Base-by-base conservation (phyloP, 2,797 vertebrate species). In the Sebastes matsubarae region DNA sequence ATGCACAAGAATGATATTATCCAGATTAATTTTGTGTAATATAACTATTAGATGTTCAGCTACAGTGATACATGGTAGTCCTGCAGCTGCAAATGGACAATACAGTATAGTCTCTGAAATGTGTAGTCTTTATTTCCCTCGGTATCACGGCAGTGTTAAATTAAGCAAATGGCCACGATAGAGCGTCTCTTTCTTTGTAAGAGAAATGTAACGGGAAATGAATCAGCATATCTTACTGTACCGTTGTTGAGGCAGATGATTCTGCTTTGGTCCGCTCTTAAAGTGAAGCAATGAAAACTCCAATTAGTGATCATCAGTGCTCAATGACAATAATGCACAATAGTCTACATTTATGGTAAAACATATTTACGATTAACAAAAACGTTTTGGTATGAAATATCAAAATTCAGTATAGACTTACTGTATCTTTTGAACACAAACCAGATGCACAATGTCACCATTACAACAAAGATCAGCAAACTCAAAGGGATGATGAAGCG, bases 391-490 rank as follows among this genome's bases (percentile, higher is more conserved):
- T 6, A 42, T 13, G 38, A 42, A 42, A 13, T 42, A 73, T 61
- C 4, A 55, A 25, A 72, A 12, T 36, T 69, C 1, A 65, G 18
- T 0, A 22, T 42, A 14, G 5, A 83, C 87, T 72, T 70, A 91
- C 89, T 78, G 30, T 13, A 58, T 67, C 24, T 85, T 66, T 72
- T 90, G 4, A 85, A 25, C 27, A 64, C 34, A 12, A 75, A 66
- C 71, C 81, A 87, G 54, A 82, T 0, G 24, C 82, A 11, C 42
- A 71, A 9, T 6, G 58, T 9, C 63, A 78, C 58, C 16, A 68
- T 61, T 4, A 83, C 59, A n/a, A 66, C n/a, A 4, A 84, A 16
- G 3, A 80, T 27, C 84, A 90, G 32, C 76, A 86, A 27, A 61
- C 75, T 58, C 83, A 87, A 58, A 46, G 69, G 13, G 52, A 91